Percentiles rank a stretch among this genome's conserved stretches.
These are phyloP conservation scores for Macropodus opercularis DNA, from an alignment of 2,797 vertebrate species.

Conservation along the genomic window DNA sequence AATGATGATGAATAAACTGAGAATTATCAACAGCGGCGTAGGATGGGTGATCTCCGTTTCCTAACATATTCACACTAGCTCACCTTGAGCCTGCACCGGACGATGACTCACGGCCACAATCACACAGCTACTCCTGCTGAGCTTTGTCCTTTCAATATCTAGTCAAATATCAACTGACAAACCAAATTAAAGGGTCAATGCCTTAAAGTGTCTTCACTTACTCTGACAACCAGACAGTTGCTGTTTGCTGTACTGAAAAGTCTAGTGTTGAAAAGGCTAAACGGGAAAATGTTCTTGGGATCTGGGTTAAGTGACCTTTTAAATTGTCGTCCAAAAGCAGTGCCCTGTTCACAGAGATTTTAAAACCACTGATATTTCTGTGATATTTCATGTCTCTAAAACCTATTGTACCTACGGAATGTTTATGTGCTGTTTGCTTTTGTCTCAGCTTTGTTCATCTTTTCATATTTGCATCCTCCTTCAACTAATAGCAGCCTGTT, in stretches of 20 bases:
- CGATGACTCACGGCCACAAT: constrained; percentile 46
- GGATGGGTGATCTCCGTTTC: constrained; percentile 20
- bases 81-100: constrained; percentile 26
- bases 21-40: constrained; percentile 10
- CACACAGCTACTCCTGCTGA: constrained; percentile 26
- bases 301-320: not conserved
- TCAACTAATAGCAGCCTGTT: not conserved
- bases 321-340: not conserved
- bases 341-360: too few species aligned
- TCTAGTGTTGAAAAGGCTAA: not conserved
- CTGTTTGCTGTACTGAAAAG: not conserved
- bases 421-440: too few species aligned
- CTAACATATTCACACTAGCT: not conserved
- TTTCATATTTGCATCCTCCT: not conserved
- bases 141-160: constrained; percentile 63
- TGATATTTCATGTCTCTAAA: not conserved
- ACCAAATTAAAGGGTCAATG: constrained; percentile 51
- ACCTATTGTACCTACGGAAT: not conserved
- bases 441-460: not conserved
- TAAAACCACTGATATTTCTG: not conserved
- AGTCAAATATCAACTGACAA: constrained; percentile 70
- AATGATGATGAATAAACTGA: constrained; percentile 10
- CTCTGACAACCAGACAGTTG: not conserved
- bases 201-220: constrained; percentile 23
- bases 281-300: not conserved